phyloP scores from a whole-genome alignment of 2,113 vertebrate species.

The Drymodes brunneopygia region DNA sequence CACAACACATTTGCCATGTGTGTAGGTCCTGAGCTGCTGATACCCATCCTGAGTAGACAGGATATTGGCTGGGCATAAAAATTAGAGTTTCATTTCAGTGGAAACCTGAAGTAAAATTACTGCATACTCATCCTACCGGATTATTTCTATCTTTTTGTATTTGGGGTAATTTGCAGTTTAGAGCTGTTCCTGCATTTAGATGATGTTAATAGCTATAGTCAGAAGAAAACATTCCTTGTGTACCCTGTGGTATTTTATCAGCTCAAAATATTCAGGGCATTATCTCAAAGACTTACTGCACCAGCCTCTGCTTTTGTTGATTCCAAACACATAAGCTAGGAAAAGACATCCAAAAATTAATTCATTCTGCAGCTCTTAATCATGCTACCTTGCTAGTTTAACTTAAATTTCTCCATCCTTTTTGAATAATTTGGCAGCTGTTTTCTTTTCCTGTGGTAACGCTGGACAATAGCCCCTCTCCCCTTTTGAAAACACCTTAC shows the following conservation, averaged over 20 bases:
- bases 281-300: constrained; percentile 11
- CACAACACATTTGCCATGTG: background rate
- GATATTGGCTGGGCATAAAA: background rate
- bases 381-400: background rate
- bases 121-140: background rate
- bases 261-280: background rate
- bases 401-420: background rate
- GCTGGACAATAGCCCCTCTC: background rate
- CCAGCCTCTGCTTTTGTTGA: background rate
- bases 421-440: background rate
- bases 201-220: background rate
- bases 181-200: background rate
- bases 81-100: background rate
- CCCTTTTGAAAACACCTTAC: background rate
- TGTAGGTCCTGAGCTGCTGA: background rate
- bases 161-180: background rate
- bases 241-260: background rate
- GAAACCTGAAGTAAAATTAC: background rate
- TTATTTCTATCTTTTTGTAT: background rate
- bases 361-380: background rate
- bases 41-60: background rate
- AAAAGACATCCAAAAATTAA: constrained; percentile 7
- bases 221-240: background rate
- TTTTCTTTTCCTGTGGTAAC: background rate
- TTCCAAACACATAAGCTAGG: constrained; percentile 5